Evolutionary conservation across 2,888 invertebrate species (phyloP).

Genomic region (Yponomeuta evonymella): DNA sequence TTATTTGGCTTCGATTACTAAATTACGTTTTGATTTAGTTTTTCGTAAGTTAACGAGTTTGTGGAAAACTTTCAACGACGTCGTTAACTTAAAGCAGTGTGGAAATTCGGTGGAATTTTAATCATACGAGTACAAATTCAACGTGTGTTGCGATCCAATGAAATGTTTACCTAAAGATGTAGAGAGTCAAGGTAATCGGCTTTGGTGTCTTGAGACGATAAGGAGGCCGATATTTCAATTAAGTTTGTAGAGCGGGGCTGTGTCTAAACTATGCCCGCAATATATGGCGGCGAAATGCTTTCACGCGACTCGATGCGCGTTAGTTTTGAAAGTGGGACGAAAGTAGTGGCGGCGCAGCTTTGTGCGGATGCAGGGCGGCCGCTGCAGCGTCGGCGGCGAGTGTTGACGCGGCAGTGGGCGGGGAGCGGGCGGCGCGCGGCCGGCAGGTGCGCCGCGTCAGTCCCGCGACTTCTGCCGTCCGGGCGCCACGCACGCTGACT

Average conservation of each 20-base stretch:
- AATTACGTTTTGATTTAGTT: not conserved
- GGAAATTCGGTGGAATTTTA: too few species aligned
- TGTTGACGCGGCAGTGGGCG: constrained; percentile 33
- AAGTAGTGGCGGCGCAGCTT: constrained; percentile 46
- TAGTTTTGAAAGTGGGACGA: constrained; percentile 54
- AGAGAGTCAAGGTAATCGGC: not conserved
- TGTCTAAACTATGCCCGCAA: constrained; percentile 3
- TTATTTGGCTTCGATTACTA: not conserved
- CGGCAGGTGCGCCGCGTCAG: constrained; percentile 58
- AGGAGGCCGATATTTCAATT: not conserved
- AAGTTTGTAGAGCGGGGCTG: not conserved
- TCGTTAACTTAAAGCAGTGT: not conserved
- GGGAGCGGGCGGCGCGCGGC: constrained; percentile 43
- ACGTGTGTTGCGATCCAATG: not conserved
- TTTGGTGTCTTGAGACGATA: not conserved
- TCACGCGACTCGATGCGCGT: constrained; percentile 10
- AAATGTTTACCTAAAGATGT: not conserved
- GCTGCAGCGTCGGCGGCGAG: constrained; percentile 58
- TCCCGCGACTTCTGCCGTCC: constrained; percentile 63
- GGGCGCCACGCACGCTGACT: constrained; percentile 42
- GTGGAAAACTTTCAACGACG: not conserved
- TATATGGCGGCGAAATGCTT: constrained; percentile 15
- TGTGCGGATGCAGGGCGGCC: constrained; percentile 53
- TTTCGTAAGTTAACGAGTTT: not conserved
- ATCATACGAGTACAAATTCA: not conserved